Evolutionary conservation across 2,888 invertebrate species (phyloP), one percentile per base, ranked within the genome.

Genomic region (Amphipyra berbera): DNA sequence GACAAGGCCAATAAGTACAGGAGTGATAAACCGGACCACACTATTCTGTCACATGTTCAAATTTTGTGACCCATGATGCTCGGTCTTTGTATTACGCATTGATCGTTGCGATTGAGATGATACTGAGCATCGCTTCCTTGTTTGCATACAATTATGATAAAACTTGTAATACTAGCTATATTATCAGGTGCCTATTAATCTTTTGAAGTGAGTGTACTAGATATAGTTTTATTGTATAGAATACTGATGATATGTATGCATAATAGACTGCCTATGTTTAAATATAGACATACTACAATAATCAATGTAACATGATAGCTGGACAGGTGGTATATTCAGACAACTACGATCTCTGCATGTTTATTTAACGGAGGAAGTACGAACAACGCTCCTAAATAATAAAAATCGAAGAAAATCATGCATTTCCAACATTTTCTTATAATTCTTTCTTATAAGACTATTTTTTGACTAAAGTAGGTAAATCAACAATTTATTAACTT

Each of bases 401-500:
- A 3, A 21, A 21, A 7, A 7, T 4, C 30, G 2, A 30, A 30
- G 30, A 30, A 30, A 30, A 30, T 30, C 6, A 30, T 7, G 30
- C 30, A 0, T 45, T 44, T 45, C 21, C 12, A 21, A 21, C 13
- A 10, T 15, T 49, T 14, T 7, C 0, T 5, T 38, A 2, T 12
- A 12, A 8, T 15, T 38, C 41, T 48, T 4, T 10, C 41, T 1
- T 21, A 0, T n/a, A 6, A 6, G 33, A 14, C 6, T 38, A 41
- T 37, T 3, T 7, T 41, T 7, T 1, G 13, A 55, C 7, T 12
- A 6, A n/a, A n/a, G 13, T 27, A 38, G 1, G 0, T 0, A 42
- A 6, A 9, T 1, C 45, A 35, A 7, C 0, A 33, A 27, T 37
- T 40, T 4, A 37, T 42, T 40, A 13, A 91, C 96, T 96, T 95